Evolutionary conservation across 2,888 invertebrate species (phyloP), one percentile per base, ranked within the genome.

Genomic region (Archaeoteleia sp.): DNA sequence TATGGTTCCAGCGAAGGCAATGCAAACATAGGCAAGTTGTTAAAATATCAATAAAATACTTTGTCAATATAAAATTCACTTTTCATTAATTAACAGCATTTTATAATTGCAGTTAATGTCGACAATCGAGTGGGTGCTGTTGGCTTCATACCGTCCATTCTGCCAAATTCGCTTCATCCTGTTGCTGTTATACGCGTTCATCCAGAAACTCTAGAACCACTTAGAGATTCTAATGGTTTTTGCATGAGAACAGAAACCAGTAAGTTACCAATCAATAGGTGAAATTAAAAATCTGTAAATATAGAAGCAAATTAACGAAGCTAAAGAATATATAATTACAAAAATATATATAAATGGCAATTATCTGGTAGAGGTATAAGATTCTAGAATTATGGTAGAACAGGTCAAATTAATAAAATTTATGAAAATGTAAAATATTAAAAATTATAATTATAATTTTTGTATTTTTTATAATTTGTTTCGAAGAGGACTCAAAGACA

Each of bases 171-270:
- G 34, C 88, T 97, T 34, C 97, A 98, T 85, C 98, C 98, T 0
- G 95, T 98, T 34, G 93, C 95, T 1, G 91, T 99, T 68, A 95
- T 99, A 74, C 92, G 91, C 81, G 95, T 97, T 1, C 91, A 98
- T 86, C 92, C 91, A 42, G 90, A 91, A 12, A 95, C 94, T 0
- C 95, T 96, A 0, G 96, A 96, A 76, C 95, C 96, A 0, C 86
- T 98, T 1, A 88, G 98, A 65, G 91, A 94, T 74, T 87, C 91
- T 0, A 87, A 90, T 71, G 98, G 98, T 4, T 88, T 98, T 2
- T 98, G 98, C 79, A 88, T 91, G 71, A 67, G 83, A 61, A 76
- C 81, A 5, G 77, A 81, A 53, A 77, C 73, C 65, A 78, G 84
- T 84, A 61, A 77, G 65, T 27, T 17, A 39, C 14, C 8, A 2